Evolutionary conservation across 1,140 invertebrate genomes (phyloP), one percentile per base, ranked within the genome.

Genomic region (Eriosoma lanigerum): DNA sequence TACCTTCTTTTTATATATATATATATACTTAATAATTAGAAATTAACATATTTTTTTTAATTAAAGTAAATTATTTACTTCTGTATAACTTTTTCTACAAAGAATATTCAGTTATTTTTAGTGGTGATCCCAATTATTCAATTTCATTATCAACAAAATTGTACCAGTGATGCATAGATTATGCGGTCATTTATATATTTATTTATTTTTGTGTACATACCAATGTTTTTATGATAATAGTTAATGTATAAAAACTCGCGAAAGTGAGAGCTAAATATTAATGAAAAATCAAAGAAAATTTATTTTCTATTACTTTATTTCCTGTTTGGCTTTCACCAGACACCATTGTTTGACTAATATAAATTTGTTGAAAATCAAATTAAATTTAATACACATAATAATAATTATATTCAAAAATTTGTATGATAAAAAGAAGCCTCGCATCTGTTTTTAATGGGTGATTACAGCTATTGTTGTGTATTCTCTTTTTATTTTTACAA

Each of bases 131-230:
- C 38, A 62, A 46, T 62, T 62, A 62, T 62, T 60, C 54, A 78
- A 78, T 62, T 78, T 21, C 44, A 76, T 38, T 58, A 76, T 75
- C 52, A 58, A 60, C 44, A 76, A 62, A 62, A 48, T 62, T 60
- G 56, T 78, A 78, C 38, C 75, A 78, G 24, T 78, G 75, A 60
- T 62, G 32, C 56, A 13, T 58, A 58, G 32, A 44, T 56, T 19
- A 78, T 78, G 75, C 75, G 32, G 62, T 62, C 75, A 78, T 78
- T 78, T 78, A 78, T 78, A 78, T 78, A 58, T 78, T 62, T 62
- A 78, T 78, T 78, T 78, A 78, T 78, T 78, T 78, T 78, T 78
- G 56, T 78, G 75, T 76, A 76, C 50, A 76, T 76, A 78, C 75
- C 75, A 46, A 24, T 78, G 56, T 76, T 60, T 78, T 76, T 76